These are phyloP conservation scores for Gallinago solitaria DNA, from an alignment of 2,797 vertebrate species.

Conservation along the genomic window DNA sequence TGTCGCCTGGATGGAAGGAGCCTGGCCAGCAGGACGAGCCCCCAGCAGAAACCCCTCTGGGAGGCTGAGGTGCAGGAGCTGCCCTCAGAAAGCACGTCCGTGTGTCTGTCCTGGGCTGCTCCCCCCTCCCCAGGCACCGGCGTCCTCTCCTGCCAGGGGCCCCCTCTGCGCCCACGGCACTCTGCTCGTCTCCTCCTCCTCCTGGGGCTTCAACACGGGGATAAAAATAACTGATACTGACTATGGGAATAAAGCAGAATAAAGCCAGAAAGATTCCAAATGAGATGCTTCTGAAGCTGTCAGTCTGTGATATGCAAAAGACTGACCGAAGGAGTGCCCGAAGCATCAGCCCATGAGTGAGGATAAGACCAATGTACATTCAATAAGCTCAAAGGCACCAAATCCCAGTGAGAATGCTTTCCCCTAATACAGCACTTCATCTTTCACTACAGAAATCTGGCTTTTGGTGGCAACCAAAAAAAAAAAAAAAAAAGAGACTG, in stretches of 20 bases:
- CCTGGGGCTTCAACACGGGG: neutral
- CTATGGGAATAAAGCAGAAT: neutral
- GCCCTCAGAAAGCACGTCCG: neutral
- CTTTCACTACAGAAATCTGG: neutral
- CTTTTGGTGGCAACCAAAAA: neutral
- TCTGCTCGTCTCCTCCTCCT: neutral
- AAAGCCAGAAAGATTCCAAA: neutral
- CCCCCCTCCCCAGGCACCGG: neutral
- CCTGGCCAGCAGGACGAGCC: neutral
- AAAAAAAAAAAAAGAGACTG: neutral
- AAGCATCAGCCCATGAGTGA: neutral
- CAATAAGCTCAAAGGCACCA: neutral
- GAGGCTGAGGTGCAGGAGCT: accelerated
- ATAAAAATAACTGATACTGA: neutral
- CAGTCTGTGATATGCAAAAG: neutral
- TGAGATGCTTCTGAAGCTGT: neutral
- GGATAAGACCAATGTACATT: neutral
- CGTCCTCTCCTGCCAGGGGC: neutral
- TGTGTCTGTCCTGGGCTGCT: neutral
- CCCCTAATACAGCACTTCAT: neutral
- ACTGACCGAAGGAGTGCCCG: neutral
- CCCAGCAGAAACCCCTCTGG: neutral
- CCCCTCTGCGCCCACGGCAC: accelerated
- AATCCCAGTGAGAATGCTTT: neutral
- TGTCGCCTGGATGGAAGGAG: neutral